Percentiles rank a stretch among this genome's conserved stretches.
These are phyloP conservation scores for Aspidiotus rigidus DNA, from an alignment of 2,888 invertebrate genomes.

Conservation along the genomic window DNA sequence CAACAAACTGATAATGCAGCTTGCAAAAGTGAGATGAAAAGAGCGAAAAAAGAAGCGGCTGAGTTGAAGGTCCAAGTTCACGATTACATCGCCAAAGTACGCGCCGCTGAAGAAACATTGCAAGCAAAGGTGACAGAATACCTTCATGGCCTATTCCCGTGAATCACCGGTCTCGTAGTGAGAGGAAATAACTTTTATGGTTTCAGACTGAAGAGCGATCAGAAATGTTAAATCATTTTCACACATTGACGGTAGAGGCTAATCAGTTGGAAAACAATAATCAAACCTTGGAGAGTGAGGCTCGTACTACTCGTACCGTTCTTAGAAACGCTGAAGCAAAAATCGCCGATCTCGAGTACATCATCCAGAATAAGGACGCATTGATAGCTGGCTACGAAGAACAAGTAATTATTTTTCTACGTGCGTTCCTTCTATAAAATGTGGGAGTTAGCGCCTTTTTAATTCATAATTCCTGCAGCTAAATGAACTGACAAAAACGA, in stretches of 20 bases:
- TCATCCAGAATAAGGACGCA: slow-evolving; percentile 50
- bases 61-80: slow-evolving; percentile 66
- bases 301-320: slow-evolving; percentile 56
- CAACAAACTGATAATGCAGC: slow-evolving; percentile 54
- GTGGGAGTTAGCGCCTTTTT: background rate
- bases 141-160: background rate
- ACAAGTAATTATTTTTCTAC: slow-evolving; percentile 44
- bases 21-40: slow-evolving; percentile 58
- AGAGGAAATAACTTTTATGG: no score
- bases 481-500: slow-evolving; percentile 48
- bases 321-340: slow-evolving; percentile 52
- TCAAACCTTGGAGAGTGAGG: slow-evolving; percentile 67
- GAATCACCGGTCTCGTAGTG: background rate
- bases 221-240: slow-evolving; percentile 71
- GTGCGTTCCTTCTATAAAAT: slow-evolving; percentile 9
- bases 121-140: slow-evolving; percentile 51
- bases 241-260: slow-evolving; percentile 66
- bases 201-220: slow-evolving; percentile 66
- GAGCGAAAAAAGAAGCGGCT: slow-evolving; percentile 60
- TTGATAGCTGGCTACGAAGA: slow-evolving; percentile 50
- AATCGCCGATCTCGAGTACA: slow-evolving; percentile 55
- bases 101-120: slow-evolving; percentile 66
- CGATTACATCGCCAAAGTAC: slow-evolving; percentile 71
- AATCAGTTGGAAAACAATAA: slow-evolving; percentile 67
- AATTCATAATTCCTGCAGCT: slow-evolving; percentile 42